phyloP scores from a whole-genome alignment of 2,797 vertebrate genomes.

The Parotocinclus haroldoi region DNA sequence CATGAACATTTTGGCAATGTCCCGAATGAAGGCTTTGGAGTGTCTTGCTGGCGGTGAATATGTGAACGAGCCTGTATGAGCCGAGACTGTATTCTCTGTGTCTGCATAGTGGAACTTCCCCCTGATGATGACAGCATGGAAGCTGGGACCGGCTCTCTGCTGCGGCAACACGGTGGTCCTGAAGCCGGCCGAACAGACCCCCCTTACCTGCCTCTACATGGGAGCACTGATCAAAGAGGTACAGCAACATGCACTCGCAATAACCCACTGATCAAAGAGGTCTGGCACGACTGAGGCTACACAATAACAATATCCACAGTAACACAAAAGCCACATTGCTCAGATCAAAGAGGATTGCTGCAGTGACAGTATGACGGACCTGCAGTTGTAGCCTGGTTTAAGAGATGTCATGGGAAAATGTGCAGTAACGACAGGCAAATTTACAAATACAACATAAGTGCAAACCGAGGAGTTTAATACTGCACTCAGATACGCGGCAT shows the following conservation, averaged over 20 bases:
- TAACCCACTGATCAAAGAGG: slow-evolving; percentile 81
- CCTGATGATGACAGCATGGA: slow-evolving; percentile 98
- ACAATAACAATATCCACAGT: slow-evolving; percentile 14
- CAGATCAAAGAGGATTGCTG: slow-evolving; percentile 30
- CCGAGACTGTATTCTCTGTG: slow-evolving; percentile 10
- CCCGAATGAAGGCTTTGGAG: no score
- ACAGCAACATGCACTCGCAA: slow-evolving; percentile 27
- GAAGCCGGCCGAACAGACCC: slow-evolving; percentile 97
- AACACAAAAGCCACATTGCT: slow-evolving; percentile 4
- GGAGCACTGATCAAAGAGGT: slow-evolving; percentile 95
- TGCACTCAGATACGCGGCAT: no score
- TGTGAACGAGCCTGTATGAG: no score
- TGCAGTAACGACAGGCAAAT: no score
- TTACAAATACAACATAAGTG: no score
- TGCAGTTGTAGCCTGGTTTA: not conserved
- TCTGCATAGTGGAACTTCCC: slow-evolving; percentile 96
- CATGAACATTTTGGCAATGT: no score
- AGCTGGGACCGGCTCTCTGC: slow-evolving; percentile 92
- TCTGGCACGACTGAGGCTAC: slow-evolving; percentile 42
- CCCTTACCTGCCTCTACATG: slow-evolving; percentile 93
- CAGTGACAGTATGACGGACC: slow-evolving; percentile 15
- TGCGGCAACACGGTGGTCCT: slow-evolving; percentile 96
- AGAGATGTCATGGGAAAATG: not conserved
- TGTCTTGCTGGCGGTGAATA: no score
- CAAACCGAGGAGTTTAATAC: no score